phyloP scores from a whole-genome alignment of 2,797 vertebrate species.

The Cercopithecus neglectus region DNA sequence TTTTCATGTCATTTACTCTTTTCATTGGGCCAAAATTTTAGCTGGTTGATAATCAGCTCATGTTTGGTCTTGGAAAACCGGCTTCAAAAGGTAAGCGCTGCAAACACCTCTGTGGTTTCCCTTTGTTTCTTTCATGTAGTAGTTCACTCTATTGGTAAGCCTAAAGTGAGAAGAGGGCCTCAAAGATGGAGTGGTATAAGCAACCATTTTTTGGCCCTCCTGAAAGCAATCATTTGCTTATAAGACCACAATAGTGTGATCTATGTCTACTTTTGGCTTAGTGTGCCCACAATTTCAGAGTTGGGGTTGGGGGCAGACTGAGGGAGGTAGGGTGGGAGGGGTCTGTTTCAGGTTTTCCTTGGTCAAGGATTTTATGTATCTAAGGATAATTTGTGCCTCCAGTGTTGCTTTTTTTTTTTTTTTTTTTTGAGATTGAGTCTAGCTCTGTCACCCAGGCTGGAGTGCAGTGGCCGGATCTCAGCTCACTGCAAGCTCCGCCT shows the following conservation, averaged over 20 bases:
- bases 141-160: background rate
- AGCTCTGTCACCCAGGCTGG: no score
- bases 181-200: background rate
- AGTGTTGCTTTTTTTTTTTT: background rate
- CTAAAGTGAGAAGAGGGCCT: background rate
- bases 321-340: background rate
- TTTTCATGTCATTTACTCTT: background rate
- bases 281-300: background rate
- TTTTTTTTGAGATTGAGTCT: no score
- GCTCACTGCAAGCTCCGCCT: no score
- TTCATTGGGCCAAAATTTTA: background rate
- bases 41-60: background rate
- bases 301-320: background rate
- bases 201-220: rapidly evolving
- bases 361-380: background rate
- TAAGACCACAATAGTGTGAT: background rate
- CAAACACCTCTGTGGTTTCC: background rate
- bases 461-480: no score
- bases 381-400: background rate
- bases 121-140: background rate
- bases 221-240: background rate
- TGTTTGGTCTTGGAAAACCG: background rate
- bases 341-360: background rate
- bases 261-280: background rate
- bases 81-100: background rate